Conservation (phyloP, 1,140 invertebrate genomes). For the Stegodyphus dumicola region DNA sequence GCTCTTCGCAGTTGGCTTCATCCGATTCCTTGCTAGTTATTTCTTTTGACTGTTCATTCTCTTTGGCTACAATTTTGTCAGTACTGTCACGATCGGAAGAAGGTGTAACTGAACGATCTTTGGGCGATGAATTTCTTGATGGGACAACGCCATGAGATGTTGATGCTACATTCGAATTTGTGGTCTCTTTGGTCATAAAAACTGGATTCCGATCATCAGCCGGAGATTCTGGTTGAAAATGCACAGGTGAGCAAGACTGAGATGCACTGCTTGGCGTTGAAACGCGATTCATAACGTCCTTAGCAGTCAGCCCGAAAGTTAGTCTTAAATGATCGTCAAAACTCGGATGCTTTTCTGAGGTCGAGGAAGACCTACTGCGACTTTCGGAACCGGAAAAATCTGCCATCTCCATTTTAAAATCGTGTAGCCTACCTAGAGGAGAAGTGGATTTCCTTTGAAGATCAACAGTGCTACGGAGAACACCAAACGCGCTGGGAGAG, state of each 20-base stretch:
- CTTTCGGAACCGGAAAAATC: constrained; percentile 56
- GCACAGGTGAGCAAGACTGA: constrained; percentile 56
- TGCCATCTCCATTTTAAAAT: constrained; percentile 55
- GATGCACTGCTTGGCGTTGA: constrained; percentile 47
- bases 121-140: constrained; percentile 14
- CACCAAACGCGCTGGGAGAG: constrained; percentile 51
- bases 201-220: constrained; percentile 30
- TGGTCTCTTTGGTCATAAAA: constrained; percentile 33
- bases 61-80: constrained; percentile 23
- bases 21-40: constrained; percentile 10
- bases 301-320: constrained; percentile 47
- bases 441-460: constrained; percentile 54
- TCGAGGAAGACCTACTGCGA: constrained; percentile 45
- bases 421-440: constrained; percentile 42
- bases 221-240: constrained; percentile 52
- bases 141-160: constrained; percentile 28
- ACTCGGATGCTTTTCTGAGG: constrained; percentile 50
- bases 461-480: constrained; percentile 34
- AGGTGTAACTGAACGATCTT: constrained; percentile 34
- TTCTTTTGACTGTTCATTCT: constrained; percentile 8
- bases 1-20: constrained; percentile 2
- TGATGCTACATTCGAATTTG: constrained; percentile 21
- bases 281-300: constrained; percentile 54
- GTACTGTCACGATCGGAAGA: constrained; percentile 32
- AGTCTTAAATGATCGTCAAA: constrained; percentile 57